phyloP scores from a whole-genome alignment of 2,797 vertebrate species.

The Coilia nasus region DNA sequence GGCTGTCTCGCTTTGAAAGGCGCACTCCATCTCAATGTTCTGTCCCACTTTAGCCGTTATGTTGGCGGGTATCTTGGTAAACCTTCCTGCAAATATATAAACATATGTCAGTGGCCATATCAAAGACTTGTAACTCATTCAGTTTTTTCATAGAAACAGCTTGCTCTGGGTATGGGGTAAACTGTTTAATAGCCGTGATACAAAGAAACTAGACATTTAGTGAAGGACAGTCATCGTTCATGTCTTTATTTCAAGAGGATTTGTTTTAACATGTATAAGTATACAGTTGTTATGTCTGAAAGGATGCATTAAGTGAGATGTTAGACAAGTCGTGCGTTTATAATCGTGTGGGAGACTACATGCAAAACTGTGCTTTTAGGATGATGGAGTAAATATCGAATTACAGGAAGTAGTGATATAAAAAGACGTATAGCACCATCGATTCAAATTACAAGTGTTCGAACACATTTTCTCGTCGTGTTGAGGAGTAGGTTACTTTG shows the following conservation, averaged over 20 bases:
- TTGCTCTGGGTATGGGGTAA: not conserved
- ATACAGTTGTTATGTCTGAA: not conserved
- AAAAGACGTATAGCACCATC: not conserved
- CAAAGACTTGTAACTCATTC: not conserved
- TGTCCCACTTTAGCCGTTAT: conserved; percentile 91
- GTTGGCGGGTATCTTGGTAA: conserved; percentile 91
- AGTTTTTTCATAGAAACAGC: not conserved
- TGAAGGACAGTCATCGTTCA: not conserved
- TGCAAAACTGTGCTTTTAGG: not conserved
- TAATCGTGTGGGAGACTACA: not conserved
- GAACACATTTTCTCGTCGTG: not conserved
- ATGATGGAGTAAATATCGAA: not conserved
- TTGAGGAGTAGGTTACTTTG: not conserved
- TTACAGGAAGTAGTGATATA: not conserved
- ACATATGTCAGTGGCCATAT: not conserved
- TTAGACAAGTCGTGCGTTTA: not conserved
- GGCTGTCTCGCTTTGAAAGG: conserved; percentile 90
- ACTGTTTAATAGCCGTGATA: not conserved
- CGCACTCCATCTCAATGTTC: conserved; percentile 95
- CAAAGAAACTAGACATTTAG: not conserved
- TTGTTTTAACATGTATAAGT: not conserved
- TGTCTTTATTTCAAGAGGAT: not conserved
- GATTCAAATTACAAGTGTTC: not conserved
- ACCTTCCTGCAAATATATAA: conserved; percentile 83
- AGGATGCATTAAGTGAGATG: not conserved